phyloP scores from a whole-genome alignment of 2,888 invertebrate species.

The Phaonia tiefii region DNA sequence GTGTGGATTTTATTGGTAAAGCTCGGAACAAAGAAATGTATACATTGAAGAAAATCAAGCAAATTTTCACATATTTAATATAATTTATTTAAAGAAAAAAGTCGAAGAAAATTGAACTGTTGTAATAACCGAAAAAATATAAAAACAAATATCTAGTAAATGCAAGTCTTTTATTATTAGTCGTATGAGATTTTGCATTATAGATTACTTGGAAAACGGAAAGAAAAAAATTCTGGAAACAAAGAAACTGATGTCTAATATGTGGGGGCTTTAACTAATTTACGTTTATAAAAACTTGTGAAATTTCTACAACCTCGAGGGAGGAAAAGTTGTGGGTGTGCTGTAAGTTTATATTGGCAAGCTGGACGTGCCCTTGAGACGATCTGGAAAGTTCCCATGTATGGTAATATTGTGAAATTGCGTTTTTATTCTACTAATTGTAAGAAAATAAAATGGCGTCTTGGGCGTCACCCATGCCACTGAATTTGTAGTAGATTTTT shows the following conservation, averaged over 20 bases:
- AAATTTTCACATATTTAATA: neutral
- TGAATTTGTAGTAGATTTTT: slow-evolving; percentile 62
- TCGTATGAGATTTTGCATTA: slow-evolving; percentile 58
- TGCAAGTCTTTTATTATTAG: slow-evolving; percentile 66
- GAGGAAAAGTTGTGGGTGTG: neutral
- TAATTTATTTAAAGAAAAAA: slow-evolving; percentile 40
- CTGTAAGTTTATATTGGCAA: slow-evolving; percentile 20
- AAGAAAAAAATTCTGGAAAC: slow-evolving; percentile 23
- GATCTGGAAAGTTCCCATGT: neutral
- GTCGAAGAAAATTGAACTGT: slow-evolving; percentile 43
- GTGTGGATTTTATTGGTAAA: slow-evolving; percentile 60
- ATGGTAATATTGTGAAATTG: slow-evolving; percentile 56
- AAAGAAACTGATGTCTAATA: slow-evolving; percentile 18
- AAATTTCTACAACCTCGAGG: neutral
- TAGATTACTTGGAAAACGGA: slow-evolving; percentile 31
- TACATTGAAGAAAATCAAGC: slow-evolving; percentile 17
- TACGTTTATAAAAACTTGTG: slow-evolving; percentile 34
- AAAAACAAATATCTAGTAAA: slow-evolving; percentile 50
- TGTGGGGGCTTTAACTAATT: slow-evolving; percentile 20
- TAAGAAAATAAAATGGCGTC: slow-evolving; percentile 61
- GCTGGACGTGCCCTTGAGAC: neutral
- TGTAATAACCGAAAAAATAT: slow-evolving; percentile 53
- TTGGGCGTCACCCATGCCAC: slow-evolving; percentile 44
- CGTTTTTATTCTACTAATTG: slow-evolving; percentile 9
- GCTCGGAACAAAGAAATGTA: slow-evolving; percentile 52